Conservation (phyloP, 1,140 invertebrate species). For the Bombus turneri region DNA sequence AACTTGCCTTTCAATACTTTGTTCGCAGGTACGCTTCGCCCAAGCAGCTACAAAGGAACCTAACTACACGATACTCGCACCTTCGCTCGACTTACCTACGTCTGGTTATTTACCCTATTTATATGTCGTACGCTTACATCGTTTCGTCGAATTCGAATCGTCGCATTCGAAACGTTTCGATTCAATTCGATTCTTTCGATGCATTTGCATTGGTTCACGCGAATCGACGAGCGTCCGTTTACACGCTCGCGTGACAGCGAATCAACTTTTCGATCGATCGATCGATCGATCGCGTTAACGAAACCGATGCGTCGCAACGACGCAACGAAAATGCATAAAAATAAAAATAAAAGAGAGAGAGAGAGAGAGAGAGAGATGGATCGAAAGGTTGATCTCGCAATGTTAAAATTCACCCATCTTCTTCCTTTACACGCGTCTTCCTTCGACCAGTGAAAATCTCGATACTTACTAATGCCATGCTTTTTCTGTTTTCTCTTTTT, state of each 20-base stretch:
- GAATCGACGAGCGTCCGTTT: slow-evolving; percentile 24
- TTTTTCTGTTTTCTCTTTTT: slow-evolving; percentile 77
- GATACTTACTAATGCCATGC: slow-evolving; percentile 69
- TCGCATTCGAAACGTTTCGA: slow-evolving; percentile 1
- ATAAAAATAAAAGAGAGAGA: not conserved
- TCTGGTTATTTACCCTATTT: slow-evolving; percentile 49
- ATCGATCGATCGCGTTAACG: not conserved
- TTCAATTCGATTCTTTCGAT: slow-evolving; percentile 11
- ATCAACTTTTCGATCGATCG: slow-evolving; percentile 34
- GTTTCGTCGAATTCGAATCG: slow-evolving; percentile 36
- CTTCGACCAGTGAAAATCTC: not conserved
- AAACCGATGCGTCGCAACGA: not conserved
- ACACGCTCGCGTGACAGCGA: slow-evolving; percentile 7
- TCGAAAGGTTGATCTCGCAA: slow-evolving; percentile 33
- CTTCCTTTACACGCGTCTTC: not conserved
- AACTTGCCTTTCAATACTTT: slow-evolving; percentile 49
- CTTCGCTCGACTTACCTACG: slow-evolving; percentile 31
- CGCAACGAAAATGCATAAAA: not conserved
- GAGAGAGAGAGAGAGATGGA: not conserved
- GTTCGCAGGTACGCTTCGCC: slow-evolving; percentile 50
- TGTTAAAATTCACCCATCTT: not conserved
- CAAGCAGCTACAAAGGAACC: slow-evolving; percentile 41
- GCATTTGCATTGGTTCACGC: slow-evolving; percentile 7
- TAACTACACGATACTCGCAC: slow-evolving; percentile 34
- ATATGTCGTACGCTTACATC: slow-evolving; percentile 36